Percentiles rank a stretch among this genome's conserved stretches.
Evolutionary conservation across 2,888 invertebrate species (phyloP).

Genomic region (Pristionchus arcanus): DNA sequence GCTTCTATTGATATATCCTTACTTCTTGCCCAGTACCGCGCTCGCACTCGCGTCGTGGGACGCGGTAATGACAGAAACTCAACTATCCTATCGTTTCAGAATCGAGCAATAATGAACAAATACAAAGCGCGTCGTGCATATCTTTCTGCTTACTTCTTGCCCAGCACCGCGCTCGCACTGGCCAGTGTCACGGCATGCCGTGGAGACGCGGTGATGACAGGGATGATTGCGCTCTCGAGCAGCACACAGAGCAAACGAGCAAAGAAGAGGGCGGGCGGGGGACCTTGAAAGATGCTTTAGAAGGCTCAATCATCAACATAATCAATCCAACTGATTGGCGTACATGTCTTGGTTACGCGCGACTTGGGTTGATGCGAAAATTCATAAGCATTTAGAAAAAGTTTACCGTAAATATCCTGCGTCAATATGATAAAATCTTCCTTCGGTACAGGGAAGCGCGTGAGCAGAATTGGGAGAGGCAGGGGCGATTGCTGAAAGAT

Average conservation of each 20-base stretch:
- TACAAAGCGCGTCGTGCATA: background rate
- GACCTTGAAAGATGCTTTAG: background rate
- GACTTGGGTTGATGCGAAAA: too few relatives aligned
- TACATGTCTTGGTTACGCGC: too few relatives aligned
- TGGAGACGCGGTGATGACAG: constrained; percentile 13
- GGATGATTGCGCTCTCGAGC: constrained; percentile 20
- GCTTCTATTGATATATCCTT: too few relatives aligned
- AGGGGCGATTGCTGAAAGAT: constrained; percentile 43
- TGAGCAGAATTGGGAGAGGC: background rate
- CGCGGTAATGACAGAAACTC: too few relatives aligned
- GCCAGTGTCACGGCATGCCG: background rate
- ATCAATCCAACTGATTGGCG: too few relatives aligned
- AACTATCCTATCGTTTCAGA: too few relatives aligned
- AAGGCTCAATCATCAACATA: background rate
- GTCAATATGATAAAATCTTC: constrained; percentile 31
- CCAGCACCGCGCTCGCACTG: constrained; percentile 2
- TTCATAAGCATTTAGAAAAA: too few relatives aligned
- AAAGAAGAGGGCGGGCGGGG: constrained; percentile 45
- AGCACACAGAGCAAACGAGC: constrained; percentile 30
- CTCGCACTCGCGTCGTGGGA: background rate
- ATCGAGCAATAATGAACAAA: too few relatives aligned
- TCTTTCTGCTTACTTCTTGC: constrained; percentile 1
- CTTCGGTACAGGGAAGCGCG: background rate
- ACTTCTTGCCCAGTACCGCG: background rate
- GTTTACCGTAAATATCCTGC: constrained; percentile 13